phyloP scores from a whole-genome alignment of 2,888 invertebrate genomes.

The Arrhopalites spinosus region DNA sequence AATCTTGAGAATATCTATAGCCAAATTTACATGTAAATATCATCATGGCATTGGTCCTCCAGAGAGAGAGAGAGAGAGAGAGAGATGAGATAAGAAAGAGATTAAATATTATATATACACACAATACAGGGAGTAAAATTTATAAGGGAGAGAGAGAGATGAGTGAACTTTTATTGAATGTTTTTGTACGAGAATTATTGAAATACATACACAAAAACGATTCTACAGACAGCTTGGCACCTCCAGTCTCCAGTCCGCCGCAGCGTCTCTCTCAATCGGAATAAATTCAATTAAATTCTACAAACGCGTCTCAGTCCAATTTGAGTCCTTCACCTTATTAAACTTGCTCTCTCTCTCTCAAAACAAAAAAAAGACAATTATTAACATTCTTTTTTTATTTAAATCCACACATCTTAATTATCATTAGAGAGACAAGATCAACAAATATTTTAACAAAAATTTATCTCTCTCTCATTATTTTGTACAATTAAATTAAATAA shows the following conservation, averaged over 20 bases:
- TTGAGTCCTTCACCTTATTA: not conserved
- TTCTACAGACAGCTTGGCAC: slow-evolving; percentile 1
- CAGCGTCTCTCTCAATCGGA: not conserved
- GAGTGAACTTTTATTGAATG: no score
- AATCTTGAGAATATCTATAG: no score
- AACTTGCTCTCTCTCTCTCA: not conserved
- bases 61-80: no score
- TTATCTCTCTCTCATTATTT: no score
- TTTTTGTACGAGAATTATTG: no score
- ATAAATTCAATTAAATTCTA: slow-evolving; percentile 15
- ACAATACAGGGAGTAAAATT: no score
- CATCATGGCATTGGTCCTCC: no score
- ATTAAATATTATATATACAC: no score
- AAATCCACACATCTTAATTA: not conserved
- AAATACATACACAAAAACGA: not conserved
- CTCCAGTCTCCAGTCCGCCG: not conserved
- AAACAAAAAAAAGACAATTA: not conserved
- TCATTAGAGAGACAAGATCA: not conserved
- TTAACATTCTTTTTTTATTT: not conserved
- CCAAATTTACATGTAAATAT: no score
- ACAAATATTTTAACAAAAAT: not conserved
- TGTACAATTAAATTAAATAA: not conserved
- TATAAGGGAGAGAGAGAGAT: no score
- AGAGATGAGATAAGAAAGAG: no score
- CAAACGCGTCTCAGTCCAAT: slow-evolving; percentile 8